Evolutionary conservation across 2,888 invertebrate species (phyloP), one percentile per base, ranked within the genome.

Genomic region (Antitype chi): DNA sequence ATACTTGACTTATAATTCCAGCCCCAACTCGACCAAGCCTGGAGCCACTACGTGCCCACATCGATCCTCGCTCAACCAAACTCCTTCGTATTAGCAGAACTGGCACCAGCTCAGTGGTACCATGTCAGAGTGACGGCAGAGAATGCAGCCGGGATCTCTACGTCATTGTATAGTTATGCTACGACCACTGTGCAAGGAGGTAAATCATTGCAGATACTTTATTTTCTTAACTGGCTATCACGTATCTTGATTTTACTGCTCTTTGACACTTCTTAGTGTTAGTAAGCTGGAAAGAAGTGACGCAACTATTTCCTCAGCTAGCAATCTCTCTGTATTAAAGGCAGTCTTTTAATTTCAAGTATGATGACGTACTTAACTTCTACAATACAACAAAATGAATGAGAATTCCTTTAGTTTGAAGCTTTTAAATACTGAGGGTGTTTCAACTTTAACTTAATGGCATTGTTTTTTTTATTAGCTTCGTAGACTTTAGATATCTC

Each of bases 31-130:
- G 95, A 94, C 4, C 93, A 91, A 49, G 81, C 89, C 1, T 95
- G 95, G 95, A 91, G 78, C 73, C 93, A 91, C 70, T 93, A 93
- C 86, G 85, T 91, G 0, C 81, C 91, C 0, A 78, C 92, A 1
- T 90, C 93, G 0, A 81, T 93, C 25, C 78, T 93, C n/a, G 93
- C 90, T 53, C 94, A 94, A 53, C 94, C 95, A 0, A 95, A 94
- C 80, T 95, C 96, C 0, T 94, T 97, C 80, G 94, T 95, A 15
- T 91, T 97, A 49, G 94, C 95, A 0, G 97, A 97, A 49, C 93
- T 98, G 3, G 84, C 91, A 0, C 97, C 98, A 0, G 97, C 97
- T 0, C 97, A 97, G n/a, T 97, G 97, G 97, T 98, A 98, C 87
- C 96, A 97, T 55, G 93, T 98, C 66, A 92, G 96, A 49, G 96